A percentile compares a stretch with the other conserved stretches of the same genome.
Evolutionary conservation across 2,113 vertebrate genomes (phyloP).

Genomic region (Syrmaticus mikado): DNA sequence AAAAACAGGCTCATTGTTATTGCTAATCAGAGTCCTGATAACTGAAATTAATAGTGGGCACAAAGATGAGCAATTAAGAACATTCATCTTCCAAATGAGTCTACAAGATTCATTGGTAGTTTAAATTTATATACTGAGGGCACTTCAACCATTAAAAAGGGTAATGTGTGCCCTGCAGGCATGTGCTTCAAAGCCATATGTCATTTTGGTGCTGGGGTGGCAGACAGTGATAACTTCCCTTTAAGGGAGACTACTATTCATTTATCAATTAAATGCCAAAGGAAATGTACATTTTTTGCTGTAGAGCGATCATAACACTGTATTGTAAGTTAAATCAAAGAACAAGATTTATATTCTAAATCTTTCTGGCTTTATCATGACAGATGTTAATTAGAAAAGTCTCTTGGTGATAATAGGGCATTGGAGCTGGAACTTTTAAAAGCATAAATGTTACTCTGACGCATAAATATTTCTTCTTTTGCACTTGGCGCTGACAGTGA

Average conservation of each 20-base stretch:
- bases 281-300: constrained; percentile 29
- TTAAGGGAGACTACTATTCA: constrained; percentile 42
- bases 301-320: neutral
- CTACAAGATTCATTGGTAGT: constrained; percentile 63
- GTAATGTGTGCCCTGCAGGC: constrained; percentile 53
- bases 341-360: constrained; percentile 18
- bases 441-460: neutral
- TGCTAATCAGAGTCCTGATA: constrained; percentile 58
- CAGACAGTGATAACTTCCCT: constrained; percentile 60
- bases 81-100: constrained; percentile 75
- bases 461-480: neutral
- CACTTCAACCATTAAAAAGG: constrained; percentile 58
- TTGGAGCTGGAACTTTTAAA: neutral
- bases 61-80: constrained; percentile 70
- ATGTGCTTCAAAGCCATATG: constrained; percentile 43
- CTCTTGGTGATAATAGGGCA: neutral
- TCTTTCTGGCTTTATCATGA: constrained; percentile 6
- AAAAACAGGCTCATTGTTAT: neutral
- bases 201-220: constrained; percentile 61
- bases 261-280: constrained; percentile 49
- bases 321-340: constrained; percentile 45
- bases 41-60: constrained; percentile 71
- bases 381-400: constrained; percentile 54
- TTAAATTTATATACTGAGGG: constrained; percentile 71
- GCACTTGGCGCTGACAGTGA: neutral